Evolutionary conservation across 1,140 invertebrate species (phyloP), one percentile per base, ranked within the genome.

Genomic region (Coenobita brevimanus): DNA sequence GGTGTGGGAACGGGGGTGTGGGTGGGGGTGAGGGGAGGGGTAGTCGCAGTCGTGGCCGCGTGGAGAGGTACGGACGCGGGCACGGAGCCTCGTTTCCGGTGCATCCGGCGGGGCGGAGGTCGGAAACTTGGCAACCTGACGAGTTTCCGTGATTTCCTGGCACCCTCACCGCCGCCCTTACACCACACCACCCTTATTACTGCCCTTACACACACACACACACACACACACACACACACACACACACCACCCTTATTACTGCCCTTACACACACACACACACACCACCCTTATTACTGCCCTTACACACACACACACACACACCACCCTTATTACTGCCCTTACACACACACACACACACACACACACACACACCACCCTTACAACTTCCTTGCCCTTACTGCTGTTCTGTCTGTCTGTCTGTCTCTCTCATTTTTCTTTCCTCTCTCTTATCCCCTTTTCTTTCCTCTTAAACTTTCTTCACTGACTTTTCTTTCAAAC

Each of bases 71-170:
- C 62, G 81, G 78, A 87, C 43, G 46, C 76, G 41, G 85, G 64
- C 76, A 60, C 41, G 76, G 78, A 87, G 85, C 73, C 85, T 87
- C 85, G 85, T 87, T 87, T 87, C 85, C 85, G 85, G 62, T 33
- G 67, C 85, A 80, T 87, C 85, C 85, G 85, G 76, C 85, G 76
- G 85, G 85, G 85, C 76, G 85, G 85, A 87, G 85, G 85, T 87
- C 85, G 85, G 85, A 87, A 87, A 81, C 85, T 87, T 87, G 85
- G 76, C 85, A 87, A 87, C 85, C 85, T 87, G 85, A 87, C 85
- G 85, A 87, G 85, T 81, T 87, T 87, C 85, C 85, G 85, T 87
- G 85, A 87, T 87, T 87, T 87, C 85, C 82, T 75, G 82, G 36
- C 82, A 33, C n/a, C 79, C 79, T n/a, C 43, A n/a, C 43, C 79